Conservation (phyloP, 2,888 invertebrate species). For the Platycnemis pennipes region DNA sequence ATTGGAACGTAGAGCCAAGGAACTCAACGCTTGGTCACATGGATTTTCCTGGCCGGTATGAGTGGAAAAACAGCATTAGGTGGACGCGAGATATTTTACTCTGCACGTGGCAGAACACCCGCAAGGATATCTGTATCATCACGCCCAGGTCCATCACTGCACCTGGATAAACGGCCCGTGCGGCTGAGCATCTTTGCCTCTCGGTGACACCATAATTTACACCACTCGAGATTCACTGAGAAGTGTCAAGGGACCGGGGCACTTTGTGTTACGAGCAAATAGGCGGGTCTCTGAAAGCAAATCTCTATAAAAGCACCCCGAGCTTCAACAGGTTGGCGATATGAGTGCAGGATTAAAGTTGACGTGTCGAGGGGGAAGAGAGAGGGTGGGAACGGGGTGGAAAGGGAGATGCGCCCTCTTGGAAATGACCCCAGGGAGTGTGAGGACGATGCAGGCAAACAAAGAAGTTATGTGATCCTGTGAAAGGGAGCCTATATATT, state of each 20-base stretch:
- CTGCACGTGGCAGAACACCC: neutral
- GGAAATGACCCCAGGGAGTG: neutral
- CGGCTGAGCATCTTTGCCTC: neutral
- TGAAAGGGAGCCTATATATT: neutral
- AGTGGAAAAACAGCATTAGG: neutral
- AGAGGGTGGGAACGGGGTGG: neutral
- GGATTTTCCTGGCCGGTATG: neutral
- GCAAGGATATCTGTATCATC: constrained; percentile 5
- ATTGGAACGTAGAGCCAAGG: neutral
- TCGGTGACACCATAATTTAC: constrained; percentile 36
- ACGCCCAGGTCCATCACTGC: neutral
- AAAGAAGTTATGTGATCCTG: constrained; percentile 26
- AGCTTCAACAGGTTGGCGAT: neutral
- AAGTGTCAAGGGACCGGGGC: neutral
- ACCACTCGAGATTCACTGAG: neutral
- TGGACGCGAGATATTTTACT: neutral
- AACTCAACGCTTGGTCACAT: neutral
- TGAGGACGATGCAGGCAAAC: neutral
- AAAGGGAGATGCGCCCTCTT: neutral
- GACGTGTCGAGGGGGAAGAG: neutral
- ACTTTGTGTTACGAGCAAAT: neutral
- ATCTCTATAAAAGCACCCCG: neutral
- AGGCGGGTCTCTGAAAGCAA: constrained; percentile 4
- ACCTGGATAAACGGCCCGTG: neutral
- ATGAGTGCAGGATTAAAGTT: neutral